These are phyloP conservation scores for Limnephilus lunatus DNA, from an alignment of 2,888 invertebrate species.

Conservation along the genomic window DNA sequence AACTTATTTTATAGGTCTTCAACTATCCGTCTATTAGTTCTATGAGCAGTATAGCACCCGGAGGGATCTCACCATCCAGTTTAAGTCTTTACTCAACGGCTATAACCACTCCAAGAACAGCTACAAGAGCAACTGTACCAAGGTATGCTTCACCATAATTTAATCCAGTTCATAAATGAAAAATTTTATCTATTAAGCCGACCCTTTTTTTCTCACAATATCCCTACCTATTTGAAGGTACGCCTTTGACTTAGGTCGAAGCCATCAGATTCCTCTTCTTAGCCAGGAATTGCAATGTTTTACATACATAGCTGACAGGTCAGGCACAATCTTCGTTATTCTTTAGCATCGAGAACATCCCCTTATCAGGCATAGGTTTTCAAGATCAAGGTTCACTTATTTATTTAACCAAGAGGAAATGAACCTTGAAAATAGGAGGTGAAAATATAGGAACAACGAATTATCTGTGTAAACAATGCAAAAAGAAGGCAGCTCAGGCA, in stretches of 20 bases:
- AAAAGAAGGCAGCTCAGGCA: not conserved
- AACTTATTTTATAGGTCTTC: conserved; percentile 82
- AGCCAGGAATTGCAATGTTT: too few relatives aligned
- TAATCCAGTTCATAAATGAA: not conserved
- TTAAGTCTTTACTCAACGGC: conserved; percentile 89
- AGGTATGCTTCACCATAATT: conserved; percentile 66
- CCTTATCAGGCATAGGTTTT: too few relatives aligned
- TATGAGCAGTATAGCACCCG: conserved; percentile 84
- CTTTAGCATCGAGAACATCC: too few relatives aligned
- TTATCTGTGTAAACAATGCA: too few relatives aligned
- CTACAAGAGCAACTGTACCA: conserved; percentile 78
- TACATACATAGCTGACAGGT: not conserved
- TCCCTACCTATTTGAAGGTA: not conserved
- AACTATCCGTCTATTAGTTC: conserved; percentile 93
- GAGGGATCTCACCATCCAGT: conserved; percentile 92
- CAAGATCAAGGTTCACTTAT: too few relatives aligned
- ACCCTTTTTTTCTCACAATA: not conserved
- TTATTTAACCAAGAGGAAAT: too few relatives aligned
- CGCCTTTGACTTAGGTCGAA: not conserved
- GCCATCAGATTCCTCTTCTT: too few relatives aligned
- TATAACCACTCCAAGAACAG: conserved; percentile 83
- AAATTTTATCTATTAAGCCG: not conserved
- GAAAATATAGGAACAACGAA: too few relatives aligned
- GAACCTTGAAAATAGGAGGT: too few relatives aligned
- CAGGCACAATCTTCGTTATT: not conserved